These are phyloP conservation scores for Abrostola triplasia DNA, from an alignment of 2,888 invertebrate genomes.

Conservation along the genomic window DNA sequence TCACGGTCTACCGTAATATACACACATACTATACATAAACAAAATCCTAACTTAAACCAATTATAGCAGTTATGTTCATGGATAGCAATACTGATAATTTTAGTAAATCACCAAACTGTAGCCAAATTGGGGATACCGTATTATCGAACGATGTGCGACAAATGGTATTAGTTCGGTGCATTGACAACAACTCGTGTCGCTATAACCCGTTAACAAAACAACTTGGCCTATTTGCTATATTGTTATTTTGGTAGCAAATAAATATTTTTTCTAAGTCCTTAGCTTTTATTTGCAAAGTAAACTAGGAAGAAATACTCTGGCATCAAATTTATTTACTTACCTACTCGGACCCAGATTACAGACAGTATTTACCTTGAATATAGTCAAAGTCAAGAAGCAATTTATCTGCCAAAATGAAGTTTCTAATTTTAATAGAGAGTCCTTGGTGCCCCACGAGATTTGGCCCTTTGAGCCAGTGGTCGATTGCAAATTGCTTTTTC, in stretches of 20 bases:
- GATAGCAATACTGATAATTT: constrained; percentile 49
- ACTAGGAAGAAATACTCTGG: constrained; percentile 39
- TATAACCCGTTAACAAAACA: constrained; percentile 15
- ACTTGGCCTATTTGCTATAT: constrained; percentile 13
- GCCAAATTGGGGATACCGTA: constrained; percentile 52
- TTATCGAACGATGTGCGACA: constrained; percentile 47
- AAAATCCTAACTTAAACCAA: constrained; percentile 48
- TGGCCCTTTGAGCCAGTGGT: constrained; percentile 78
- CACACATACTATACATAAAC: too few relatives aligned
- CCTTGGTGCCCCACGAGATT: constrained; percentile 72
- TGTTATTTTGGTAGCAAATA: not conserved
- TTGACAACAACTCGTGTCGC: constrained; percentile 32
- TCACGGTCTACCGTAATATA: too few relatives aligned
- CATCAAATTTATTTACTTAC: constrained; percentile 72
- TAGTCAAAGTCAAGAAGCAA: constrained; percentile 84
- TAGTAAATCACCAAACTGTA: constrained; percentile 54
- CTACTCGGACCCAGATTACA: constrained; percentile 74
- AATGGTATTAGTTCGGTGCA: constrained; percentile 43
- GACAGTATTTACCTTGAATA: constrained; percentile 80
- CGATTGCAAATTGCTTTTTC: constrained; percentile 84
- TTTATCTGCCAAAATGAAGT: constrained; percentile 84
- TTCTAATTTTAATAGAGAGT: constrained; percentile 84
- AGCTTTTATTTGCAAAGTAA: constrained; percentile 20
- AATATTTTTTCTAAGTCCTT: constrained; percentile 17
- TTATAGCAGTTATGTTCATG: constrained; percentile 45